A percentile compares a stretch with the other conserved stretches of the same genome.
Conservation (phyloP, 2,797 vertebrate genomes). For the Gastrophryne carolinensis region DNA sequence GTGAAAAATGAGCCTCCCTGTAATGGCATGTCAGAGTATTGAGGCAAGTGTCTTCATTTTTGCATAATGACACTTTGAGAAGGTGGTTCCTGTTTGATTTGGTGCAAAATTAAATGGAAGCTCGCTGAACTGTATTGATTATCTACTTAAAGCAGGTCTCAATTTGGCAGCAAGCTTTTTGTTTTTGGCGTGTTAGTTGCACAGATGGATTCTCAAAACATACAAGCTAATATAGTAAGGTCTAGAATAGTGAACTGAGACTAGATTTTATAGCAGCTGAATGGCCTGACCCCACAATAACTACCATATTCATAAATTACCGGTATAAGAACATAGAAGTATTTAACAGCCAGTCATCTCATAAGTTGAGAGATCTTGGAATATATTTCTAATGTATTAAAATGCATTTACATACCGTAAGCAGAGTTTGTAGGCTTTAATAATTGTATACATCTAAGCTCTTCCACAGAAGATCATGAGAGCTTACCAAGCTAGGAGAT, state of each 20-base stretch:
- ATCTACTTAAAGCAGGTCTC: background rate
- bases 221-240: background rate
- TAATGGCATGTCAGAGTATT: slow-evolving; percentile 32
- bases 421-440: too few relatives aligned
- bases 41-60: slow-evolving; percentile 31
- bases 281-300: too few relatives aligned
- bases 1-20: slow-evolving; percentile 27
- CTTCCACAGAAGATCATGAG: too few relatives aligned
- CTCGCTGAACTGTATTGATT: background rate
- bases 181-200: background rate
- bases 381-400: too few relatives aligned
- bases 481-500: too few relatives aligned
- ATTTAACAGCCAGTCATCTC: too few relatives aligned
- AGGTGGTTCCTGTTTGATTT: slow-evolving; percentile 8
- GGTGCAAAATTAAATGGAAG: slow-evolving; percentile 16
- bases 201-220: background rate
- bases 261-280: too few relatives aligned
- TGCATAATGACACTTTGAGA: slow-evolving; percentile 24
- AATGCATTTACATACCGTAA: too few relatives aligned
- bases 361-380: too few relatives aligned
- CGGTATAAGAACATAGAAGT: too few relatives aligned
- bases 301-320: too few relatives aligned
- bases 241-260: background rate
- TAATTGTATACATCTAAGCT: too few relatives aligned
- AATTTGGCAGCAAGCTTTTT: background rate